These are phyloP conservation scores for Pseudomyrmex concolor DNA, from an alignment of 1,140 invertebrate genomes.

Conservation along the genomic window DNA sequence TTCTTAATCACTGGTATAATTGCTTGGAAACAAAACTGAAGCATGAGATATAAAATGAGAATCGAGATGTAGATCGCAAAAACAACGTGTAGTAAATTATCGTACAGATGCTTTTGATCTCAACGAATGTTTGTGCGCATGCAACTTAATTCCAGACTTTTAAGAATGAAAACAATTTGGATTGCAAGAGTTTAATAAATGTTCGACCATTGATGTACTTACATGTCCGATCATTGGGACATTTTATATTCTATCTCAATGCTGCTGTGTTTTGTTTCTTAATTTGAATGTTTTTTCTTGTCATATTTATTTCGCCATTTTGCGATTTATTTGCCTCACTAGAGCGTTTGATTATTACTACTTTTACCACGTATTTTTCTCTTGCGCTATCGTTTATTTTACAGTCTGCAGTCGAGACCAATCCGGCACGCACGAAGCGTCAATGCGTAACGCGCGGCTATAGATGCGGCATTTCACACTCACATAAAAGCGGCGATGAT, in stretches of 20 bases:
- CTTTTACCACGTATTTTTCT: background rate
- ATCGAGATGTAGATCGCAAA: background rate
- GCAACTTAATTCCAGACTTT: too few relatives aligned
- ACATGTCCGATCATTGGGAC: too few relatives aligned
- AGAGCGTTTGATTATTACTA: background rate
- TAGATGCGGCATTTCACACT: background rate
- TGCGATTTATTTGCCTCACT: background rate
- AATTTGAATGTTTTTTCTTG: slow-evolving; percentile 7
- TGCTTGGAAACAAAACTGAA: slow-evolving; percentile 6
- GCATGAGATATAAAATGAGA: background rate
- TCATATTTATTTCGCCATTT: slow-evolving; percentile 17
- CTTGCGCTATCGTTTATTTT: background rate
- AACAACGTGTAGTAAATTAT: background rate
- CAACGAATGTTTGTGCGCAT: background rate
- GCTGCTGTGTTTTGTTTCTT: background rate
- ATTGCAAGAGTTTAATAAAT: too few relatives aligned
- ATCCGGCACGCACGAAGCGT: too few relatives aligned
- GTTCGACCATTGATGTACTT: too few relatives aligned
- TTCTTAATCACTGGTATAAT: slow-evolving; percentile 33
- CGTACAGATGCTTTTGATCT: background rate
- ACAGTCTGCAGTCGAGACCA: background rate
- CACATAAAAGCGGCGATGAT: background rate
- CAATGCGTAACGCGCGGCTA: too few relatives aligned
- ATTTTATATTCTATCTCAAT: too few relatives aligned
- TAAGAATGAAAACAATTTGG: too few relatives aligned